A percentile compares a stretch with the other conserved stretches of the same genome.
These are phyloP conservation scores for Proterorhinus semilunaris DNA, from an alignment of 2,113 vertebrate genomes.

Conservation along the genomic window DNA sequence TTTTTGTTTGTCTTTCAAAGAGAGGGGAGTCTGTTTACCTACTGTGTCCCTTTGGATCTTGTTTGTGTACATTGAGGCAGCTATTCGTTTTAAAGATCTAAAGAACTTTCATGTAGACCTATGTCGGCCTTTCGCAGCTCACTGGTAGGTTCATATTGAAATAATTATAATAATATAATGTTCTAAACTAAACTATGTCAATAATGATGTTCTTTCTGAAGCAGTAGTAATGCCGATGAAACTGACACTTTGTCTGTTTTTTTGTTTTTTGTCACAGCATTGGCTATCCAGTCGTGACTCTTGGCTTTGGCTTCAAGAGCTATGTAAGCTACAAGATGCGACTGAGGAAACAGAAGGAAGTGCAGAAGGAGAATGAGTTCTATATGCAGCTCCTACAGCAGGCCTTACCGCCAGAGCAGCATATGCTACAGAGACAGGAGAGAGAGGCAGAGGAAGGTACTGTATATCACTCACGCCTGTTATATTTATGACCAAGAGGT, in stretches of 20 bases:
- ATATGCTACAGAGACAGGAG: conserved; percentile 95
- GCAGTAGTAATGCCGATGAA: not conserved
- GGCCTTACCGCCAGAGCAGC: conserved; percentile 93
- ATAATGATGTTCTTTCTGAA: not conserved
- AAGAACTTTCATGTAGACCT: conserved; percentile 99
- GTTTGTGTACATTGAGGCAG: conserved; percentile 98
- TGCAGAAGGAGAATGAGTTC: conserved; percentile 98
- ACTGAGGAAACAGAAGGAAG: conserved; percentile 95
- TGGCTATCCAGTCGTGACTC: conserved; percentile 96
- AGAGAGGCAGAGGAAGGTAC: conserved; percentile 95
- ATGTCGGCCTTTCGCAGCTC: conserved; percentile 97
- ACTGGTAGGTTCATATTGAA: conserved; percentile 78
- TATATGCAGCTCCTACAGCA: conserved; percentile 99
- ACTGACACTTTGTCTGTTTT: not conserved
- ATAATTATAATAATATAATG: not conserved
- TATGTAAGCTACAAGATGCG: conserved; percentile 99
- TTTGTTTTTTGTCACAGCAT: conserved; percentile 74
- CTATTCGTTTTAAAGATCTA: conserved; percentile 98
- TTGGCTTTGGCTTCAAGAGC: conserved; percentile 98
- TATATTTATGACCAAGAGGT: too few relatives aligned
- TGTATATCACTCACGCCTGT: conserved; percentile 28
- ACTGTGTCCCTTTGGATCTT: conserved; percentile 98
- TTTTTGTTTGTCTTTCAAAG: conserved; percentile 33
- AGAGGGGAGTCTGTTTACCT: conserved; percentile 95
- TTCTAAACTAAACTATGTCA: too few relatives aligned